Evolutionary conservation across 2,888 invertebrate genomes (phyloP).

Genomic region (Drosophila histrio): DNA sequence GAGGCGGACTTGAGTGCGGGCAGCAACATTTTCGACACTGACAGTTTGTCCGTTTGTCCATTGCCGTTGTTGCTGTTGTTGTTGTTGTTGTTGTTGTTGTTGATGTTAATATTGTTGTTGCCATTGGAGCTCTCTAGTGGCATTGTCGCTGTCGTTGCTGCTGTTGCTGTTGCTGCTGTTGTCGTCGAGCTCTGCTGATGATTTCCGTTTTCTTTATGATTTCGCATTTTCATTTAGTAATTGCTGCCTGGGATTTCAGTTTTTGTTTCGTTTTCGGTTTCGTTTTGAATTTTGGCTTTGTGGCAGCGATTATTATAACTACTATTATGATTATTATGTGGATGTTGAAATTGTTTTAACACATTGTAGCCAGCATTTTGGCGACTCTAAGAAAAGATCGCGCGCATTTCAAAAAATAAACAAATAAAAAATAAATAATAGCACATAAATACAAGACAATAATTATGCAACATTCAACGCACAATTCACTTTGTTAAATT

Average conservation of each 20-base stretch:
- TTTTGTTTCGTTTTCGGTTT: conserved; percentile 34
- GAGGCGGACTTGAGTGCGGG: conserved; percentile 47
- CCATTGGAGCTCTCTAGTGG: conserved; percentile 50
- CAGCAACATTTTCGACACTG: conserved; percentile 51
- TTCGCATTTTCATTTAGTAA: conserved; percentile 77
- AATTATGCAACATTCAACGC: conserved; percentile 40
- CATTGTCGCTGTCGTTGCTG: conserved; percentile 37
- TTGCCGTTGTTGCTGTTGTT: conserved; percentile 40
- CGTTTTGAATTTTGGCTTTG: conserved; percentile 9
- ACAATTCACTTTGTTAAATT: conserved; percentile 47
- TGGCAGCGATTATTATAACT: conserved; percentile 24
- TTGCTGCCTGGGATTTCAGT: conserved; percentile 38
- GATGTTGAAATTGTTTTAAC: conserved; percentile 62
- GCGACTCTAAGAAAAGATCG: conserved; percentile 42
- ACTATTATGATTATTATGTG: conserved; percentile 45
- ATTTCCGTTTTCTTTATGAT: conserved; percentile 76
- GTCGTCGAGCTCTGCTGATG: conserved; percentile 66
- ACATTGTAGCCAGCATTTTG: conserved; percentile 62
- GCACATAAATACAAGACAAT: conserved; percentile 12
- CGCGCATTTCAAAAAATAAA: conserved; percentile 27
- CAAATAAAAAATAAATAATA: conserved; percentile 27
- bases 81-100: conserved; percentile 43
- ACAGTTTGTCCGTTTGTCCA: conserved; percentile 43
- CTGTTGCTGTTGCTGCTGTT: conserved; percentile 39
- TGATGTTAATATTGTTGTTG: conserved; percentile 45